Base-by-base conservation (phyloP, 2,888 invertebrate species). In the Sphecodes monilicornis region DNA sequence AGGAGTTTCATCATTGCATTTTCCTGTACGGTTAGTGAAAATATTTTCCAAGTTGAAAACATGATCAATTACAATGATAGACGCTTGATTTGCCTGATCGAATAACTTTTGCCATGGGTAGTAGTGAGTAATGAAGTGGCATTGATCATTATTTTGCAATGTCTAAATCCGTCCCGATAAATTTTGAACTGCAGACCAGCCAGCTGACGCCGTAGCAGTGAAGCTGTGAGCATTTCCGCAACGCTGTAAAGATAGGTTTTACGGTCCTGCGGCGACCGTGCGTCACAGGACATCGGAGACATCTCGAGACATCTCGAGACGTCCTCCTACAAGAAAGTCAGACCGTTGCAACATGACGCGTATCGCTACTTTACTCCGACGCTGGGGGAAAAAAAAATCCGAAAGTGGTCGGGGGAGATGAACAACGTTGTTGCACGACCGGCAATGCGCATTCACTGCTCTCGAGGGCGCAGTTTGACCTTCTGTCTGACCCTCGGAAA, bases 191-290 rank as follows among this genome's bases (percentile, higher is more conserved):
- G 6, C 32, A 46, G 11, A 74, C 46, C 41, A 26, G n/a, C 16
- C 57, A 41, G 39, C 36, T 50, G 76, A 69, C 74, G 80, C 78
- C 75, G 82, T 79, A 82, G 77, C 81, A 84, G 79, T 80, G 85
- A 81, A 79, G 71, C 68, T 43, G 64, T 22, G 69, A 69, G 78
- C 68, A 80, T 72, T 82, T 78, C 72, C 60, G 60, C 36, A 32
- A 64, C 85, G 82, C 89, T 90, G 83, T 90, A 91, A 91, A 91
- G 90, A 89, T 90, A 91, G 89, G 78, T 89, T 91, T 91, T 91
- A 91, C 86, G 86, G 81, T 76, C 79, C 84, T 74, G 57, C 39
- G 57, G 86, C 78, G 82, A 78, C 82, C 57, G 76, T 80, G 80
- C 81, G 69, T 86, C 79, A 78, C 46, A 64, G 66, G 79, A 80